Evolutionary conservation across 2,113 vertebrate species (phyloP).

Genomic region (Tauraco erythrolophus): DNA sequence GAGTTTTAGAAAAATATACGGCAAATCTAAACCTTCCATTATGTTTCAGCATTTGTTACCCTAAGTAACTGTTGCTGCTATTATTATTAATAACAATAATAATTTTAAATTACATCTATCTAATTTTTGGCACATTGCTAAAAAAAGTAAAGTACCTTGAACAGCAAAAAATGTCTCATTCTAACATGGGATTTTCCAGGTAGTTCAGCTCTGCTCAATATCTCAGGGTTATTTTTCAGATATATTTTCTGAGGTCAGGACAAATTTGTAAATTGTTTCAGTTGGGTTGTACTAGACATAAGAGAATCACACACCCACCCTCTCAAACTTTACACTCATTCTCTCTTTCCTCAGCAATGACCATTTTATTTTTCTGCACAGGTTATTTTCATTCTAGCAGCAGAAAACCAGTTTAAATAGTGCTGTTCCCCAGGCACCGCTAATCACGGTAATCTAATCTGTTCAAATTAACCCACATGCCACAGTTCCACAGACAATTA

Average conservation of each 20-base stretch:
- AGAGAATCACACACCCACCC: background rate
- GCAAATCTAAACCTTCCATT: background rate
- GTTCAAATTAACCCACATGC: slow-evolving; percentile 8
- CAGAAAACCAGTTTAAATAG: background rate
- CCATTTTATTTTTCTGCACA: background rate
- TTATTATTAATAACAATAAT: background rate
- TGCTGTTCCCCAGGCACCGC: background rate
- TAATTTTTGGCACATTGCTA: background rate
- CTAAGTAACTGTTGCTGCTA: background rate
- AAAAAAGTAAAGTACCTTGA: background rate
- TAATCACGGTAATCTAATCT: slow-evolving; percentile 19
- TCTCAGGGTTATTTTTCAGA: background rate
- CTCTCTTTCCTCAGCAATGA: background rate
- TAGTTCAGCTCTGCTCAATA: background rate
- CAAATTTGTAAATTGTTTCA: background rate
- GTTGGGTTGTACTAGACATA: background rate
- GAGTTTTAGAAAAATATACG: background rate
- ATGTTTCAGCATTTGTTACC: background rate
- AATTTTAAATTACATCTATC: background rate
- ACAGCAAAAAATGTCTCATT: background rate
- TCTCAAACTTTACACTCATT: background rate
- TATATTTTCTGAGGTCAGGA: background rate
- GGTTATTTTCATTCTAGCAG: background rate
- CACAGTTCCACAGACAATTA: slow-evolving; percentile 17
- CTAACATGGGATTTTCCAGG: background rate